Percentiles rank a stretch among this genome's conserved stretches.
Evolutionary conservation across 2,113 vertebrate genomes (phyloP).

Genomic region (Coptodon rendalli): DNA sequence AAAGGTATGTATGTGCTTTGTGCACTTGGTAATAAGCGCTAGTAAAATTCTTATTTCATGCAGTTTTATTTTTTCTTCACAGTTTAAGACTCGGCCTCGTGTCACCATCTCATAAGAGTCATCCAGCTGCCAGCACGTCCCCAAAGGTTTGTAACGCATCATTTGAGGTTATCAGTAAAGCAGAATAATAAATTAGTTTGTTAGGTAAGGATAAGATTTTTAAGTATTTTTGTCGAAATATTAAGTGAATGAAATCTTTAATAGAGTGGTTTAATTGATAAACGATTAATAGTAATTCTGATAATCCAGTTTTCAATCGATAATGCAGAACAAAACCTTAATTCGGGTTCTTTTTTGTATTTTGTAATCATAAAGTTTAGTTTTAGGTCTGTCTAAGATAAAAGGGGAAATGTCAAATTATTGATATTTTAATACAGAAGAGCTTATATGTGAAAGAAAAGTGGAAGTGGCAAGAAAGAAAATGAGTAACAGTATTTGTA

Average conservation of each 20-base stretch:
- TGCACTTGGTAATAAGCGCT: neutral
- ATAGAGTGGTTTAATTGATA: neutral
- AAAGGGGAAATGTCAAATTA: neutral
- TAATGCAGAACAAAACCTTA: neutral
- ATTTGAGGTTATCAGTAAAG: neutral
- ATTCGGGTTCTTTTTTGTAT: neutral
- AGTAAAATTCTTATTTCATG: neutral
- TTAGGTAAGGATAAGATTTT: neutral
- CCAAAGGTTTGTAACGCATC: slow-evolving; percentile 4
- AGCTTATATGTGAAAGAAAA: neutral
- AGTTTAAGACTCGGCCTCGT: neutral
- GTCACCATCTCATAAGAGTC: neutral
- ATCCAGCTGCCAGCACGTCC: neutral
- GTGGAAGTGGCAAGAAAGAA: neutral
- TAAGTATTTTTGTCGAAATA: neutral
- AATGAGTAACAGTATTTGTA: neutral
- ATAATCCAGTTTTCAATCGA: neutral
- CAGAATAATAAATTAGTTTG: neutral
- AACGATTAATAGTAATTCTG: neutral
- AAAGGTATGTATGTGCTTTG: neutral
- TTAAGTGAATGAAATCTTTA: neutral
- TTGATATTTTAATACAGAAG: neutral
- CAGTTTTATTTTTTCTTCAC: neutral
- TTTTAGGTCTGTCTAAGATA: neutral
- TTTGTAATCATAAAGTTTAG: neutral